Percentiles rank a stretch among this genome's conserved stretches.
These are phyloP conservation scores for Malurus cyaneus DNA, from an alignment of 2,113 vertebrate species.

Conservation along the genomic window DNA sequence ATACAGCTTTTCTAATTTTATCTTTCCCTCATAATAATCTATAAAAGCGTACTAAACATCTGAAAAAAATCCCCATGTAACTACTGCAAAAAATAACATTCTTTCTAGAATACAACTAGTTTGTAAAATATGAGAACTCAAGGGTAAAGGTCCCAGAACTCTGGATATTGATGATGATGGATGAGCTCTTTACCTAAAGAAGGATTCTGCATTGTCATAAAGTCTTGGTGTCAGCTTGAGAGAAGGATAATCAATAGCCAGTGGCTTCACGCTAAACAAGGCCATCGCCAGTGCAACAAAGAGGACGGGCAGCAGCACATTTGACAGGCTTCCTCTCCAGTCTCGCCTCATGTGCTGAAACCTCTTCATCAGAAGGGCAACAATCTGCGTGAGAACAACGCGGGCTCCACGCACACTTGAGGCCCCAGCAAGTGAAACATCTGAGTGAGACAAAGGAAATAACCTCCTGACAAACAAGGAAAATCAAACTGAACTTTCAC, in stretches of 20 bases:
- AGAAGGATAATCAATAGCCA: constrained; percentile 58
- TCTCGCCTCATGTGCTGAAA: constrained; percentile 42
- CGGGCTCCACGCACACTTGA: accelerated
- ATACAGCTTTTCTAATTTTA: background rate
- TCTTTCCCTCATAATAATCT: background rate
- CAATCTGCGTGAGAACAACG: constrained; percentile 29
- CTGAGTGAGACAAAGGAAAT: background rate
- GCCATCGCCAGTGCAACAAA: constrained; percentile 77
- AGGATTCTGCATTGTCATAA: constrained; percentile 30
- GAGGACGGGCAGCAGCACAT: constrained; percentile 65
- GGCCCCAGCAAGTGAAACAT: background rate
- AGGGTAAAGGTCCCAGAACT: background rate
- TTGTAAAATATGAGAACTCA: background rate
- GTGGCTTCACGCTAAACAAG: constrained; percentile 71
- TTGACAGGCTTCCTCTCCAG: constrained; percentile 42
- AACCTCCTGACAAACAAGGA: background rate
- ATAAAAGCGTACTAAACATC: background rate
- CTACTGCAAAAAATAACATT: background rate
- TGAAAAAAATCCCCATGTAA: background rate
- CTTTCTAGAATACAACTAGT: background rate
- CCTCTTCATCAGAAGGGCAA: constrained; percentile 58
- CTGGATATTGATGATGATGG: background rate
- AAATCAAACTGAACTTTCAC: background rate
- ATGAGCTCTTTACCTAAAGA: constrained; percentile 68
- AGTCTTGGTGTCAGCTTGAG: constrained; percentile 67